Base-by-base conservation (phyloP, 2,888 invertebrate species). In the Ochlodes sylvanus region DNA sequence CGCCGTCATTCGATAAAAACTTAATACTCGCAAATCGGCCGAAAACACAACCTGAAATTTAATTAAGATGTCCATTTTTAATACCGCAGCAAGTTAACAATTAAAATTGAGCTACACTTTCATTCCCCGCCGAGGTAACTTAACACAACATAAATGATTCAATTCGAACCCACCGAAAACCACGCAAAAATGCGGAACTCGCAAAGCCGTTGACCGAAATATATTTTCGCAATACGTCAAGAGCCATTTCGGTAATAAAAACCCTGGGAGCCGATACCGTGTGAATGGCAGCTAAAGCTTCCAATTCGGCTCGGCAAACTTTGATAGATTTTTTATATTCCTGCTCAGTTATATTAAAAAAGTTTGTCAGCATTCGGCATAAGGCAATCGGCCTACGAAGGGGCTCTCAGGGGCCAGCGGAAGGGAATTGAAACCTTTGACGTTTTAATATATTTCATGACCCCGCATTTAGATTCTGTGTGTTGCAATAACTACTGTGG, bases 331-430 rank as follows among this genome's bases (percentile, higher is more conserved):
- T 75, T 72, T 73, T 72, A 67, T 71, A 72, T 74, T 72, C 70
- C 68, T 65, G 63, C 71, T 55, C 71, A 71, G 74, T 75, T 75
- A 72, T 77, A 77, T 77, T 77, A 77, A 77, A 76, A 77, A 77
- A 77, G 76, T 77, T 76, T 66, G 69, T 68, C 70, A 70, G 69
- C 70, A 64, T 69, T 71, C 60, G 73, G 62, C 72, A 73, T 71
- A 72, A 72, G 73, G 67, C 60, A 67, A 61, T 67, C 61, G 67
- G 67, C 67, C 60, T 67, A 55, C 54, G 66, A 65, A 58, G 58
- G 41, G 42, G 15, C 27, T 41, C 3, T 14, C 19, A 54, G 66
- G 67, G 61, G 12, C 55, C 55, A 1, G 54, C 15, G 19, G 55
- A 44, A 14, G 21, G 14, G 21, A 21, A 15, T 5, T 17, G n/a